Base-by-base conservation (phyloP, 2,113 vertebrate species). In the Lepus timidus region DNA sequence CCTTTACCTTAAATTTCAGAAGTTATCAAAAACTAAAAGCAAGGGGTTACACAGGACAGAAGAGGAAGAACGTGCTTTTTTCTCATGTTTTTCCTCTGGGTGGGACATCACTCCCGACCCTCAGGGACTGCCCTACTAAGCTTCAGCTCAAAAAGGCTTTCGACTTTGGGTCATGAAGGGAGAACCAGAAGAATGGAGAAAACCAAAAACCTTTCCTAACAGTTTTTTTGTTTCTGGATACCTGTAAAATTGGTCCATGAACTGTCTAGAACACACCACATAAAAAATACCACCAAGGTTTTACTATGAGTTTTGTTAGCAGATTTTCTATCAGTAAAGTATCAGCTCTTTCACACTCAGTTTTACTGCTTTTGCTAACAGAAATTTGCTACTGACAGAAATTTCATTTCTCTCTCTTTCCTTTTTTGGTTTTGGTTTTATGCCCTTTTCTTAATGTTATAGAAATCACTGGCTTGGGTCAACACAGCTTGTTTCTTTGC, bases 141-240 rank as follows among this genome's bases (percentile, higher is more conserved):
- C 31, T 49, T 64, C 29, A 27, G 61, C 61, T 58, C 36, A 58
- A 55, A 76, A 73, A 58, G 20, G 7, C 36, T 92, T 51, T 27
- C 36, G 13, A 55, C 6, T 71, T 8, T 82, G 62, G 86, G 52
- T 55, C 36, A 44, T 29, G 12, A 65, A n/a, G 14, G 49, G 3
- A 74, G 29, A 88, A 85, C 17, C 4, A 52, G 70, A 93, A 90
- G 19, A 86, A 87, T 11, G 1, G 3, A 73, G 36, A 75, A 88
- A 83, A 27, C 55, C 70, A 64, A 94, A 93, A 87, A 61, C 33
- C 73, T 70, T 33, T 79, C 79, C 70, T 89, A 82, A 74, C 1
- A 85, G 23, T 64, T 94, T 33, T n/a, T 68, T 0, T 65, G 44
- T 75, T 85, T 51, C 81, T 49, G 67, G 75, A 68, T 79, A 79